A percentile compares a stretch with the other conserved stretches of the same genome.
phyloP scores from a whole-genome alignment of 1,140 invertebrate genomes.

The Arctopsyche grandis region DNA sequence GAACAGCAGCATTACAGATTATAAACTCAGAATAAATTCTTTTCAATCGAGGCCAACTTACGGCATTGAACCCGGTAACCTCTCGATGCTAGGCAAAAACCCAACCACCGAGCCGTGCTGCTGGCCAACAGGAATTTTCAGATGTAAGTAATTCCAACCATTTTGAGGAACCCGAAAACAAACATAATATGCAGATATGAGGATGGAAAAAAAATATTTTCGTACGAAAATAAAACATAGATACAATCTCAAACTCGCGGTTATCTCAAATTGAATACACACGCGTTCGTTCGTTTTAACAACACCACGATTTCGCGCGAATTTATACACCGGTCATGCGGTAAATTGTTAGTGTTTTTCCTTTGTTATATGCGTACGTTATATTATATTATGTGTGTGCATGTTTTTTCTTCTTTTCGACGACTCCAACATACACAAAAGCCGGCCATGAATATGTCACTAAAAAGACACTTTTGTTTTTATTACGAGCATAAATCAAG shows the following conservation, averaged over 20 bases:
- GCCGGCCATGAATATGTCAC: slow-evolving; percentile 42
- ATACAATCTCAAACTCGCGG: not conserved
- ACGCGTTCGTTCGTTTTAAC: not conserved
- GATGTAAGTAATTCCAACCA: too few species aligned
- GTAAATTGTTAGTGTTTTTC: slow-evolving; percentile 11
- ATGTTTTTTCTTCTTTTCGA: not conserved
- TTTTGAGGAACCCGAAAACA: too few species aligned
- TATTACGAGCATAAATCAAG: slow-evolving; percentile 49
- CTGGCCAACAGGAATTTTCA: too few species aligned
- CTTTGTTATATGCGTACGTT: not conserved
- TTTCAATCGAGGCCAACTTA: too few species aligned
- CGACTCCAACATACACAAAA: not conserved
- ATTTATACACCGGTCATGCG: slow-evolving; percentile 4
- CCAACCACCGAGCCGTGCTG: too few species aligned
- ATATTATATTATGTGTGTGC: too few species aligned
- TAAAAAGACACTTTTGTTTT: slow-evolving; percentile 49
- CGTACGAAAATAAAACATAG: not conserved
- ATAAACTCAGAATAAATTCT: too few species aligned
- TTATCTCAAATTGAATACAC: slow-evolving; percentile 19
- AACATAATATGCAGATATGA: not conserved
- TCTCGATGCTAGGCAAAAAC: too few species aligned
- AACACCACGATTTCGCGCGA: not conserved
- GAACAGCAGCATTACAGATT: too few species aligned
- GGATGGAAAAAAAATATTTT: not conserved
- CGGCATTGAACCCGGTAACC: too few species aligned